Evolutionary conservation across 2,888 invertebrate genomes (phyloP), one percentile per base, ranked within the genome.

Genomic region (Alentia gelatinosa): DNA sequence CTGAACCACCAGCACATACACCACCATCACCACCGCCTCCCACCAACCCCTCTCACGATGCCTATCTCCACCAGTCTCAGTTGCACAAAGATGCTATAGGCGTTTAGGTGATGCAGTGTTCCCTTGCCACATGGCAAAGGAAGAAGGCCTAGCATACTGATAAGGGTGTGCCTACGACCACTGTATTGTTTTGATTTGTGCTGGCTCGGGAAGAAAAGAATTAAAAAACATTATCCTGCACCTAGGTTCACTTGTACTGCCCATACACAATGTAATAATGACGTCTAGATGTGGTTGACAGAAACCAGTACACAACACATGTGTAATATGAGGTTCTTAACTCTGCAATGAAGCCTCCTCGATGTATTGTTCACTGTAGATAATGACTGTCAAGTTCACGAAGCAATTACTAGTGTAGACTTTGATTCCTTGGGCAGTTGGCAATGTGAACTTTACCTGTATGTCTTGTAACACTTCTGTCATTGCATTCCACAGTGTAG

Each of bases 401-500:
- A 68, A 68, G 68, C 68, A 68, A 68, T 68, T 68, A 4, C 33
- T 12, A 4, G 30, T 68, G 15, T 68, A 68, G 68, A 30, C 68
- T 68, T 26, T 68, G 68, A 26, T 68, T 68, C 26, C 68, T 68
- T 68, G 30, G 26, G 26, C 26, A 26, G 5, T 68, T n/a, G n/a
- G n/a, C n/a, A n/a, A 15, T 68, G 30, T 68, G 68, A 68, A 9
- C 30, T 68, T 68, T 68, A 68, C 26, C 33, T 68, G 68, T 68
- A 68, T 68, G 68, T 68, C 68, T 68, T 68, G 68, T 68, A 63
- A 68, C 33, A 68, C 68, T 68, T 68, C 12, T 68, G 68, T 68
- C 68, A n/a, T 68, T 68, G 68, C 68, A 68, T 68, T 68, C 68
- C 68, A 68, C 68, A 68, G 68, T 63, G 4, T 63, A 63, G 63